These are phyloP conservation scores for Monomorium pharaonis DNA, from an alignment of 1,140 invertebrate genomes.

Conservation along the genomic window DNA sequence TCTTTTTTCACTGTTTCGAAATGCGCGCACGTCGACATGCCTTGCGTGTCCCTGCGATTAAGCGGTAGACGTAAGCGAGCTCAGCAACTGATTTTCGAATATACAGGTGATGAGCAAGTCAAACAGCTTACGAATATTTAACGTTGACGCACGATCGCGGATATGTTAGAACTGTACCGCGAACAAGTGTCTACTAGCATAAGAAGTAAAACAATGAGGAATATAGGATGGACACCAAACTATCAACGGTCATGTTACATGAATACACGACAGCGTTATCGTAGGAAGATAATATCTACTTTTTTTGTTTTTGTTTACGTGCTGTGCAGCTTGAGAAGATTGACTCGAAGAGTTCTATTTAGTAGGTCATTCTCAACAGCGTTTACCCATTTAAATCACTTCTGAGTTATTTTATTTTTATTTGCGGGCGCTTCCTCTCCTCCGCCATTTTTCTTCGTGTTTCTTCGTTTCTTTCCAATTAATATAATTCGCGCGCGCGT, in stretches of 20 bases:
- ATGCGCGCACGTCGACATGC: neutral
- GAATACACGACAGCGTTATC: neutral
- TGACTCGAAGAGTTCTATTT: neutral
- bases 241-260: neutral
- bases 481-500: slow-evolving; percentile 25
- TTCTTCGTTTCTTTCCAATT: slow-evolving; percentile 8
- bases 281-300: neutral
- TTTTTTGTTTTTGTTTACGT: neutral
- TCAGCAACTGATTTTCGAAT: neutral
- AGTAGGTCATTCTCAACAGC: neutral
- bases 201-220: neutral
- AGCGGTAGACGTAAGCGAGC: neutral
- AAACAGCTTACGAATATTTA: neutral
- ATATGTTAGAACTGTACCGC: neutral
- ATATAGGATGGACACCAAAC: neutral
- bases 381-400: neutral
- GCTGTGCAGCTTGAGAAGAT: neutral
- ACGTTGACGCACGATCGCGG: neutral
- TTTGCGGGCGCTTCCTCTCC: neutral
- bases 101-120: neutral
- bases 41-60: neutral
- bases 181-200: neutral
- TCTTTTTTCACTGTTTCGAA: neutral
- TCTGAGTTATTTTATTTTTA: neutral
- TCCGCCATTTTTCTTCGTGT: neutral